Percentiles rank a stretch among this genome's conserved stretches.
phyloP scores from a whole-genome alignment of 2,888 invertebrate genomes.

The Zygogramma bicolorata region DNA sequence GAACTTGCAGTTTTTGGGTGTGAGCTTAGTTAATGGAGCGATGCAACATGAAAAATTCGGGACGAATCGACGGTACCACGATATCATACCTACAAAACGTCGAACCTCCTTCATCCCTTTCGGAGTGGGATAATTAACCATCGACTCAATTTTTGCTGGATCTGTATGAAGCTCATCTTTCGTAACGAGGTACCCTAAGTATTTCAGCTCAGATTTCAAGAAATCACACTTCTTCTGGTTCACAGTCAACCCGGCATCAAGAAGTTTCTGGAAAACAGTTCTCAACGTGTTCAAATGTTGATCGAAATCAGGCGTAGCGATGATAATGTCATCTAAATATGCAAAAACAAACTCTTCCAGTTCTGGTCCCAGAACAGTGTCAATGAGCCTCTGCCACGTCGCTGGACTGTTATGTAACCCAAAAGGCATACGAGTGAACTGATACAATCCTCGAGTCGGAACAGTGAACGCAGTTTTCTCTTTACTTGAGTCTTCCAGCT shows the following conservation, averaged over 20 bases:
- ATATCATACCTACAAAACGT: neutral
- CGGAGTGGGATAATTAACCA: slow-evolving; percentile 11
- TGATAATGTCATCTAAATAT: slow-evolving; percentile 46
- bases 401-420: no score
- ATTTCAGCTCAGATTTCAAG: slow-evolving; percentile 29
- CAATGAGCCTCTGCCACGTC: no score
- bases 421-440: no score
- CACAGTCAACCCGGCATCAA: slow-evolving; percentile 41
- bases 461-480: no score
- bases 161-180: slow-evolving; percentile 28
- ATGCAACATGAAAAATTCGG: neutral
- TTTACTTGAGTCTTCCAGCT: no score
- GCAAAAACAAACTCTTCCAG: slow-evolving; percentile 2
- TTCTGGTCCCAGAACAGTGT: neutral
- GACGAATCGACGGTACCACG: neutral
- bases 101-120: neutral
- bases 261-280: slow-evolving; percentile 32
- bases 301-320: slow-evolving; percentile 41
- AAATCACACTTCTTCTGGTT: slow-evolving; percentile 40
- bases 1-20: neutral
- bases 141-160: slow-evolving; percentile 34
- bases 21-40: neutral
- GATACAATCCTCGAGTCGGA: no score
- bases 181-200: slow-evolving; percentile 37
- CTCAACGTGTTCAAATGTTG: slow-evolving; percentile 33